These are phyloP conservation scores for Dendrolimus kikuchii DNA, from an alignment of 1,140 invertebrate genomes.

Conservation along the genomic window DNA sequence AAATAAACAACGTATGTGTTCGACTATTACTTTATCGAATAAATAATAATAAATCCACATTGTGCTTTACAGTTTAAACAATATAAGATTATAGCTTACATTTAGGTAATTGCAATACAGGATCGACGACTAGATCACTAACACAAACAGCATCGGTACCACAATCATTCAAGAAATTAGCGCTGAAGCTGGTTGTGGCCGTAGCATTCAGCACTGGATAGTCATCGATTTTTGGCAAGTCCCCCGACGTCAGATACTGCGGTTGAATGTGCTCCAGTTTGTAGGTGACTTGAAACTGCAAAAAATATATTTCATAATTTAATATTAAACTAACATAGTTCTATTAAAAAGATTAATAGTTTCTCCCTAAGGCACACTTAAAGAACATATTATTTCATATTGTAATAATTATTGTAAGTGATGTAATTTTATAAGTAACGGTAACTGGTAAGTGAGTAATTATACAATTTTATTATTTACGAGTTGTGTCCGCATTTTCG, in stretches of 20 bases:
- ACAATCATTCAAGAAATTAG: conserved; percentile 94
- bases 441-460: too few species aligned
- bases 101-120: conserved; percentile 75
- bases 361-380: too few species aligned
- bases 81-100: conserved; percentile 29
- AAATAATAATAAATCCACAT: too few species aligned
- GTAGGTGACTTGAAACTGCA: conserved; percentile 86
- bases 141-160: conserved; percentile 91
- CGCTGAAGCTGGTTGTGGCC: conserved; percentile 86
- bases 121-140: conserved; percentile 85
- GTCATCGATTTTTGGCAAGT: conserved; percentile 81
- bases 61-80: not conserved
- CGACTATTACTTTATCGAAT: too few species aligned
- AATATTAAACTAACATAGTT: not conserved
- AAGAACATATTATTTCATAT: too few species aligned
- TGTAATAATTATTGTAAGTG: too few species aligned
- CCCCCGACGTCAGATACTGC: conserved; percentile 69
- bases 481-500: too few species aligned
- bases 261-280: conserved; percentile 82
- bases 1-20: too few species aligned
- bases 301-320: not conserved
- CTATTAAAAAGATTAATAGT: not conserved
- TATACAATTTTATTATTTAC: too few species aligned
- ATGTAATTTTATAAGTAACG: too few species aligned
- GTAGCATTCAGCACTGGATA: conserved; percentile 93